Evolutionary conservation across 2,113 vertebrate genomes (phyloP), one percentile per base, ranked within the genome.

Genomic region (Rhinopomastus cyanomelas): DNA sequence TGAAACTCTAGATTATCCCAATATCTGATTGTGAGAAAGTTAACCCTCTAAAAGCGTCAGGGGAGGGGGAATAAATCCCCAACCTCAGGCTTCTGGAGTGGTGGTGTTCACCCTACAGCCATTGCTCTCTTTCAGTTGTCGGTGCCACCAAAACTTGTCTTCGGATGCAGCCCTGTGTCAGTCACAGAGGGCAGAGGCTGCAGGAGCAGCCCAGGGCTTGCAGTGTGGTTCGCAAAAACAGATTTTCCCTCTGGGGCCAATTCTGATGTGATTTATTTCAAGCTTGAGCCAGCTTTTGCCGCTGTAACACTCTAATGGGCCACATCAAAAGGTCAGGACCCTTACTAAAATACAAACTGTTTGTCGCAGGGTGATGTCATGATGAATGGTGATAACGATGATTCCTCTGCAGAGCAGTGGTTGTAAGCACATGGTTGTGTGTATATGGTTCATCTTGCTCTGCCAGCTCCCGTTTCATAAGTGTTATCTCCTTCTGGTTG

Each of bases 11-110:
- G 96, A 97, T 95, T 72, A 92, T 84, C 93, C 96, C 93, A 94
- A 42, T 92, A 96, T 96, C 96, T 96, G 96, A 97, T 96, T 97
- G 95, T 97, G 97, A 97, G 96, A 98, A 98, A 97, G 94, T 98
- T 95, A 97, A 97, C 96, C 94, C 96, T 95, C 55, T 76, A 62
- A 94, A 95, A 96, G 93, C 62, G 62, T 12, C 44, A 32, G 20
- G 36, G 67, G 27, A 78, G 62, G 34, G 72, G 73, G n/a, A 51
- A 26, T 36, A 61, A 87, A 77, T 49, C 57, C 56, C 81, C 94
- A 72, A 39, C 6, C 26, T 37, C n/a, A 59, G 73, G 71, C 66
- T 68, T 34, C 55, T 77, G 86, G 46, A 69, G 37, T 0, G 0
- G 18, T 0, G 1, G 7, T 52, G 29, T 52, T 74, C 64, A 21